phyloP scores from a whole-genome alignment of 1,140 invertebrate species.

The Caenorhabditis tropicalis region DNA sequence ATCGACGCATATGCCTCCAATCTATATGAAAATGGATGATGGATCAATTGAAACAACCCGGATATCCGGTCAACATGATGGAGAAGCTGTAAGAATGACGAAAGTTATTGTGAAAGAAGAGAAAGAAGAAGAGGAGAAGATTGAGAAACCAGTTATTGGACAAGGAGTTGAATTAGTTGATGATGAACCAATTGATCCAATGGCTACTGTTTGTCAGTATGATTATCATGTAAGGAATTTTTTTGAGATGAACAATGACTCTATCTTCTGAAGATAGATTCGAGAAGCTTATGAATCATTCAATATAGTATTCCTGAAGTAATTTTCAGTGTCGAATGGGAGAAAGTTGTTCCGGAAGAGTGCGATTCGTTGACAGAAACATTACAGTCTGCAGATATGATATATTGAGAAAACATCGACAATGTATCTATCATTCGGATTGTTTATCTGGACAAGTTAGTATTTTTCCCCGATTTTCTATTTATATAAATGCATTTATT shows the following conservation, averaged over 20 bases:
- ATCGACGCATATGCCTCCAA: neutral
- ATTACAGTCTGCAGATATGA: slow-evolving; percentile 50
- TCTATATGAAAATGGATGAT: slow-evolving; percentile 20
- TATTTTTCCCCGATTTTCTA: no score
- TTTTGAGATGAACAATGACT: neutral
- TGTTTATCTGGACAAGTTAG: slow-evolving; percentile 45
- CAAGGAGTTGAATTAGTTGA: neutral
- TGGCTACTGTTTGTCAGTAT: slow-evolving; percentile 36
- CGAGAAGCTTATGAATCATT: neutral
- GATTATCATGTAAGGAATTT: slow-evolving; percentile 45
- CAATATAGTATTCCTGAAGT: neutral
- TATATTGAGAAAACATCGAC: neutral
- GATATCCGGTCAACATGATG: neutral
- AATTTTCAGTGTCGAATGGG: slow-evolving; percentile 51
- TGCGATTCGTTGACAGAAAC: slow-evolving; percentile 44
- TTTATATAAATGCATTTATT: no score
- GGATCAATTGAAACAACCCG: neutral
- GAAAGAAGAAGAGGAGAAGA: neutral
- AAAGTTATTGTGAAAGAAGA: slow-evolving; percentile 8
- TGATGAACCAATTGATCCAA: slow-evolving; percentile 43
- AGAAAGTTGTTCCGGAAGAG: slow-evolving; percentile 44
- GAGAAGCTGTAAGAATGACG: neutral
- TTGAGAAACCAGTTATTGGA: neutral
- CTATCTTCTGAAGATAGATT: neutral
- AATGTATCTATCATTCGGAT: slow-evolving; percentile 49